Evolutionary conservation across 1,140 invertebrate species (phyloP).

Genomic region (Temnothorax longispinosus): DNA sequence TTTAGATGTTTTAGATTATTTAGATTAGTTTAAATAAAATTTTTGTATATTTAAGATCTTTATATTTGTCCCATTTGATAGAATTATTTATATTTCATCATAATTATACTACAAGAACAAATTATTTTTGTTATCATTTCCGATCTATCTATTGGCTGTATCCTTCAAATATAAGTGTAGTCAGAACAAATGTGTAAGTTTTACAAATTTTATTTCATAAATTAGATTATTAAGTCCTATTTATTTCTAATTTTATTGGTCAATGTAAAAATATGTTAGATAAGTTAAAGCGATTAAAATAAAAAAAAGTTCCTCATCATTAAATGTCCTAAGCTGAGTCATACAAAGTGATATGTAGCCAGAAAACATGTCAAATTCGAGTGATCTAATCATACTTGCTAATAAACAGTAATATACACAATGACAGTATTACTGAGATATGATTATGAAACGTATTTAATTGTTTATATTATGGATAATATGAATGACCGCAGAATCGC

Average conservation of each 20-base stretch:
- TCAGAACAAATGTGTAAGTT: not conserved
- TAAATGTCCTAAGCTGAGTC: not conserved
- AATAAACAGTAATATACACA: not conserved
- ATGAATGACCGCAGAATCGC: slow-evolving; percentile 28
- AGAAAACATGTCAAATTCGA: not conserved
- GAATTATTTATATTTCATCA: slow-evolving; percentile 10
- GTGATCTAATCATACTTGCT: not conserved
- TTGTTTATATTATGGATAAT: slow-evolving; percentile 22
- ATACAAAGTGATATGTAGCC: slow-evolving; percentile 29
- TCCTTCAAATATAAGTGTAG: not conserved
- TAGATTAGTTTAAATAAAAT: not conserved
- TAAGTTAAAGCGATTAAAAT: not conserved
- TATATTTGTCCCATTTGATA: not conserved
- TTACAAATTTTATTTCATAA: not conserved
- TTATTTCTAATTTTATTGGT: not conserved
- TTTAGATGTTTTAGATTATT: not conserved
- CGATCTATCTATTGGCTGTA: not conserved
- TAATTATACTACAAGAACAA: not conserved
- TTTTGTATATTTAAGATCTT: not conserved
- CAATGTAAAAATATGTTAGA: not conserved
- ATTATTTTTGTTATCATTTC: not conserved
- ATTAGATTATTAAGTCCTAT: not conserved
- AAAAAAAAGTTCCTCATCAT: not conserved
- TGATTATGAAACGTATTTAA: not conserved
- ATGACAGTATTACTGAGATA: not conserved